A percentile compares a stretch with the other conserved stretches of the same genome.
Conservation (phyloP, 2,797 vertebrate species). For the Enteromius argenteus region DNA sequence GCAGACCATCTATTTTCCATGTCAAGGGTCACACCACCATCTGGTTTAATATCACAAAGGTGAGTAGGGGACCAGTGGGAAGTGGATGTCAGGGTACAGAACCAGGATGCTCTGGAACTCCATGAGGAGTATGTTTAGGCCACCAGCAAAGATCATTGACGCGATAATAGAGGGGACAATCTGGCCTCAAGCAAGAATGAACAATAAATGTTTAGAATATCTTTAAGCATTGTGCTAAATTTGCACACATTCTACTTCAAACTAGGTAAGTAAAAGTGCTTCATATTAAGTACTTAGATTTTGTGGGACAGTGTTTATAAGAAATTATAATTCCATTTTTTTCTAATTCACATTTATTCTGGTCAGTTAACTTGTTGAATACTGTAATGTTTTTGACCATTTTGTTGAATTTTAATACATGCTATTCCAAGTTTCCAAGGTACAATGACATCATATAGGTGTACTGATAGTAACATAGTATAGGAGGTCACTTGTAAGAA, state of each 20-base stretch:
- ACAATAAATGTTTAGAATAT: neutral
- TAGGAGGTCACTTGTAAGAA: neutral
- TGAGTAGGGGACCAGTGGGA: constrained; percentile 75
- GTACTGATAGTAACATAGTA: neutral
- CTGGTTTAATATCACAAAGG: constrained; percentile 68
- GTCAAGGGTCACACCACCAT: constrained; percentile 66
- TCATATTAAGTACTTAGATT: neutral
- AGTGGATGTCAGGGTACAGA: constrained; percentile 76
- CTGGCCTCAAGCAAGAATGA: constrained; percentile 54
- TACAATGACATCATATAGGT: neutral
- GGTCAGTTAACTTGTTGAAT: neutral
- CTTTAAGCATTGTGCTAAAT: neutral
- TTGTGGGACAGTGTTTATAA: neutral
- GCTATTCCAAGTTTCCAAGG: neutral
- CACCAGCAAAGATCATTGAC: constrained; percentile 75
- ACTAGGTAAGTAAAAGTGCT: neutral
- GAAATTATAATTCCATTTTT: neutral
- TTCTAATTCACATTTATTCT: neutral
- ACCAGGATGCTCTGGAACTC: constrained; percentile 79
- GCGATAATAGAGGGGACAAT: constrained; percentile 78
- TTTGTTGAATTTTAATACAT: neutral
- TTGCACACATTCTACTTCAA: neutral
- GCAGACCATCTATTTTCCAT: constrained; percentile 63
- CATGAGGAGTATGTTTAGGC: constrained; percentile 75
- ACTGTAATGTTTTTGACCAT: neutral